Base-by-base conservation (phyloP, 2,888 invertebrate species). In the Schizaphis graminum region DNA sequence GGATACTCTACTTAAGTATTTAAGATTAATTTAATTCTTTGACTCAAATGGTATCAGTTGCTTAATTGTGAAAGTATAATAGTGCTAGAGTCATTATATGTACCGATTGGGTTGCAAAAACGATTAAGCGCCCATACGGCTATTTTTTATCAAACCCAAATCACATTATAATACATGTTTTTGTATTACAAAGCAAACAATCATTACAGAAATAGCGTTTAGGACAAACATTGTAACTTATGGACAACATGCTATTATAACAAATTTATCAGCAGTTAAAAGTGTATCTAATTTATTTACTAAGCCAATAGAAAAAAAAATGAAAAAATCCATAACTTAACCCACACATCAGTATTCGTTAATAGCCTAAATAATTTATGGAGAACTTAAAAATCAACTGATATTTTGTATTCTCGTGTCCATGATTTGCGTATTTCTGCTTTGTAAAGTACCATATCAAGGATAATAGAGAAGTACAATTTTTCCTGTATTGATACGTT, bases 1-100 rank as follows among this genome's bases (percentile, higher is more conserved):
- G 8, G 35, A 21, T 77, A 77, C 35, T 35, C 35, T 77, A 35
- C 77, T 77, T 77, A 8, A 35, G 35, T 35, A 84, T 16, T 53
- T 84, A 84, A 28, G 26, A 53, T 86, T 86, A 35, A 47, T 91
- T 57, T 44, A 87, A 87, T 87, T 35, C 13, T 49, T 87, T 13
- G 35, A 56, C 61, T 28, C 85, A 35, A 87, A 61, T 26, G 61
- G 92, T 92, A 87, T 91, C 26, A 57, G 47, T 92, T 92, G 61
- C 92, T 35, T 49, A 92, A 92, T 87, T 87, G 92, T 92, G 92
- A 92, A 92, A 92, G 92, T 92, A 35, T 61, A 61, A 92, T 86
- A 61, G 85, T 85, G 24, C 35, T 56, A 21, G 49, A 86, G 47
- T 57, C 56, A 44, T 91, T 86, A 86, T 57, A 26, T 56, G 49